A percentile compares a stretch with the other conserved stretches of the same genome.
Conservation (phyloP, 2,113 vertebrate species). For the Pedetes capensis region DNA sequence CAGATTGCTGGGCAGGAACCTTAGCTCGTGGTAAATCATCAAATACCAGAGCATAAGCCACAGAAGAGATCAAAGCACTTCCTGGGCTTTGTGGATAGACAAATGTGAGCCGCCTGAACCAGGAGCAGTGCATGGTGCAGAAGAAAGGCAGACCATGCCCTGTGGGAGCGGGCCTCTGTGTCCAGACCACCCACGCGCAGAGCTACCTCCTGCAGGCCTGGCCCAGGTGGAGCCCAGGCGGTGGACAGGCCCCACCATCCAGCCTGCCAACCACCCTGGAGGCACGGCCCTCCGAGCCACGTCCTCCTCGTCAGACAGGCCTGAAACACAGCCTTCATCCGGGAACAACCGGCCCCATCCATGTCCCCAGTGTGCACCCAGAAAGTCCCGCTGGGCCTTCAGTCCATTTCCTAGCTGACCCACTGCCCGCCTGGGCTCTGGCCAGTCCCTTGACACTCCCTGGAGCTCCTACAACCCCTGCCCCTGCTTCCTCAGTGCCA, state of each 20-base stretch:
- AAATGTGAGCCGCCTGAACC: not conserved
- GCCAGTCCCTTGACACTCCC: not conserved
- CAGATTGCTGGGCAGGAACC: not conserved
- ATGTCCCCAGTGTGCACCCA: not conserved
- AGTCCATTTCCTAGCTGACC: not conserved
- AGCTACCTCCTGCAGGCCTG: not conserved
- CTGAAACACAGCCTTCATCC: not conserved
- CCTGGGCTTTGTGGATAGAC: not conserved
- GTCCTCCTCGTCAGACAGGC: not conserved
- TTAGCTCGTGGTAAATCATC: not conserved
- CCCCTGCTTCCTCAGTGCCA: not conserved
- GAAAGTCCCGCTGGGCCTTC: not conserved
- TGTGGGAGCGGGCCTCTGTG: not conserved
- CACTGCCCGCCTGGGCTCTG: not conserved
- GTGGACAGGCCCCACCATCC: no score
- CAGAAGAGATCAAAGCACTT: not conserved
- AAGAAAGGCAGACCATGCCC: not conserved
- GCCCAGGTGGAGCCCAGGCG: rapidly evolving
- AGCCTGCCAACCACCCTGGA: not conserved
- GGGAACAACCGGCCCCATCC: not conserved
- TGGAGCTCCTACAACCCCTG: not conserved
- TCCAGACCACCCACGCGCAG: no score
- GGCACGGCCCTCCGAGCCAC: not conserved
- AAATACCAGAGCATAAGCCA: not conserved
- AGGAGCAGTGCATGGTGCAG: not conserved